phyloP scores from a whole-genome alignment of 2,797 vertebrate genomes.

The Erpetoichthys calabaricus region DNA sequence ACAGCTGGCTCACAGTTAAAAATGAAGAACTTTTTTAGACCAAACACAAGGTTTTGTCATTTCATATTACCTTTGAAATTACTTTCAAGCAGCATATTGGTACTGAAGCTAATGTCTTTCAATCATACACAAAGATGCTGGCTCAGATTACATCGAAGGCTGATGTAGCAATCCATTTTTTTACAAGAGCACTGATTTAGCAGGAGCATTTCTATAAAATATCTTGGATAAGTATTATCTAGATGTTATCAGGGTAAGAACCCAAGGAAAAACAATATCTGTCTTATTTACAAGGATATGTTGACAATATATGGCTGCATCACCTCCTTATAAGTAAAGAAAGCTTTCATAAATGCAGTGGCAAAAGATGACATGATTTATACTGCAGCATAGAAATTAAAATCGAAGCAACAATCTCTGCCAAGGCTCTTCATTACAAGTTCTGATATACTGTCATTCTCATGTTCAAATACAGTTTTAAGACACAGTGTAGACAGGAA shows the following conservation, averaged over 20 bases:
- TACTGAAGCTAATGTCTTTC: slow-evolving; percentile 1
- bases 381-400: no score
- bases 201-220: background rate
- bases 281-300: no score
- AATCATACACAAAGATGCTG: slow-evolving; percentile 4
- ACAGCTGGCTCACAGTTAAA: slow-evolving; percentile 2
- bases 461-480: no score
- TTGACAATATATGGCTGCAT: no score
- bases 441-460: no score
- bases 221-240: background rate
- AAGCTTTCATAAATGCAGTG: no score
- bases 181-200: background rate
- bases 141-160: slow-evolving; percentile 1
- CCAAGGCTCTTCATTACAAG: no score
- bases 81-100: background rate
- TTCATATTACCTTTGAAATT: slow-evolving; percentile 5
- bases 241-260: background rate
- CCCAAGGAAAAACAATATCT: background rate
- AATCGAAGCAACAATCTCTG: no score
- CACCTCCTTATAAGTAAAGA: no score
- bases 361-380: no score
- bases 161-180: background rate
- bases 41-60: slow-evolving; percentile 3
- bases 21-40: slow-evolving; percentile 2
- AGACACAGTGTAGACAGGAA: no score